A percentile compares a stretch with the other conserved stretches of the same genome.
Evolutionary conservation across 2,113 vertebrate species (phyloP).

Genomic region (Mormyrus lacerda): DNA sequence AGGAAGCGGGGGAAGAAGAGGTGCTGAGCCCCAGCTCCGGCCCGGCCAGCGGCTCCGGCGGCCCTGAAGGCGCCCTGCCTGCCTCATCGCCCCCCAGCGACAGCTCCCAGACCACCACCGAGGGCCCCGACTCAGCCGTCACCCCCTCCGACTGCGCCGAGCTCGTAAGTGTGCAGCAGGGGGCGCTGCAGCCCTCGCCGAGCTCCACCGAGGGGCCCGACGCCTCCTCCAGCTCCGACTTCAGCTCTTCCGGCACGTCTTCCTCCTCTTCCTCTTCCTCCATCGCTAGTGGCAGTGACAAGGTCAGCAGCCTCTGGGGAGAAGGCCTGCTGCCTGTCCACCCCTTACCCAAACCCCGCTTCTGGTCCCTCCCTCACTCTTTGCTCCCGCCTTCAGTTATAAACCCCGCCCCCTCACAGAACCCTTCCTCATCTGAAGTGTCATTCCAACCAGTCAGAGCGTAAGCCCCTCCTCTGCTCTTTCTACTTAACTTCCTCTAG

Average conservation of each 20-base stretch:
- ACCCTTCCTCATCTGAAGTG: neutral
- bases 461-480: neutral
- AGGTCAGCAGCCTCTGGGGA: slow-evolving; percentile 56
- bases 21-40: slow-evolving; percentile 68
- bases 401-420: neutral
- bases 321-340: slow-evolving; percentile 21
- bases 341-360: neutral
- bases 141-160: slow-evolving; percentile 94
- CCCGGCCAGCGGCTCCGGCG: slow-evolving; percentile 41
- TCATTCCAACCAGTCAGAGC: neutral
- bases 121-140: slow-evolving; percentile 92
- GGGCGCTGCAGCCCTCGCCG: slow-evolving; percentile 48
- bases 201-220: slow-evolving; percentile 59
- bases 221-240: slow-evolving; percentile 54
- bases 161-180: slow-evolving; percentile 75
- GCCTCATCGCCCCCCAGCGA: slow-evolving; percentile 85
- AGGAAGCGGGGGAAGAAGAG: slow-evolving; percentile 32
- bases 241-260: slow-evolving; percentile 56
- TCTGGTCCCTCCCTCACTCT: slow-evolving; percentile 18
- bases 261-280: slow-evolving; percentile 56
- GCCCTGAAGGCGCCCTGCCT: slow-evolving; percentile 46
- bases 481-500: neutral
- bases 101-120: slow-evolving; percentile 95
- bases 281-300: slow-evolving; percentile 61
- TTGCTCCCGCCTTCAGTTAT: neutral